Evolutionary conservation across 2,113 vertebrate genomes (phyloP).

Genomic region (Macquaria australasica): DNA sequence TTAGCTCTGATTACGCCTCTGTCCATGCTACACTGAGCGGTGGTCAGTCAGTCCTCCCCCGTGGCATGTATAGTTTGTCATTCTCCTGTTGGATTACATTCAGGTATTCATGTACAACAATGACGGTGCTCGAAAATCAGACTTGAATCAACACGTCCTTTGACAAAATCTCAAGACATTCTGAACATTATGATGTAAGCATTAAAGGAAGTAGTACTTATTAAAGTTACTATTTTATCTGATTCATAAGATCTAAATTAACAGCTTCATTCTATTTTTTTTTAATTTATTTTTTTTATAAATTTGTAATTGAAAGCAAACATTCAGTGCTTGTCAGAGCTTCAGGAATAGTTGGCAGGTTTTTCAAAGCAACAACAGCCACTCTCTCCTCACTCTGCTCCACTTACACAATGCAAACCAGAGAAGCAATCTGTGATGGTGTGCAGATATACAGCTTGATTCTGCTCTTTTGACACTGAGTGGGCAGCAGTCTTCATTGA

Average conservation of each 20-base stretch:
- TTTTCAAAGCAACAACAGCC: neutral
- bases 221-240: neutral
- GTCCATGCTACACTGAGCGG: too few relatives aligned
- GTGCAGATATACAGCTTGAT: slow-evolving; percentile 19
- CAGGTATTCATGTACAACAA: too few relatives aligned
- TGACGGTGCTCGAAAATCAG: neutral
- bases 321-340: neutral
- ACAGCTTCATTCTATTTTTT: neutral
- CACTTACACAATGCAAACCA: slow-evolving; percentile 10
- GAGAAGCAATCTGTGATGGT: slow-evolving; percentile 16
- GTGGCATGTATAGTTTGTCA: neutral
- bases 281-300: neutral
- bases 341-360: neutral
- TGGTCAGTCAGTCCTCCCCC: too few relatives aligned
- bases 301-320: neutral
- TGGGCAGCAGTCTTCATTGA: slow-evolving; percentile 53
- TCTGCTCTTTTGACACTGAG: slow-evolving; percentile 48
- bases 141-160: neutral
- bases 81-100: neutral
- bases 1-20: too few relatives aligned
- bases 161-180: neutral
- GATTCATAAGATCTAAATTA: neutral
- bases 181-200: neutral
- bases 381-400: slow-evolving; percentile 1
- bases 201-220: neutral